Base-by-base conservation (phyloP, 2,888 invertebrate genomes). In the Hirtodrosophila alboralis region DNA sequence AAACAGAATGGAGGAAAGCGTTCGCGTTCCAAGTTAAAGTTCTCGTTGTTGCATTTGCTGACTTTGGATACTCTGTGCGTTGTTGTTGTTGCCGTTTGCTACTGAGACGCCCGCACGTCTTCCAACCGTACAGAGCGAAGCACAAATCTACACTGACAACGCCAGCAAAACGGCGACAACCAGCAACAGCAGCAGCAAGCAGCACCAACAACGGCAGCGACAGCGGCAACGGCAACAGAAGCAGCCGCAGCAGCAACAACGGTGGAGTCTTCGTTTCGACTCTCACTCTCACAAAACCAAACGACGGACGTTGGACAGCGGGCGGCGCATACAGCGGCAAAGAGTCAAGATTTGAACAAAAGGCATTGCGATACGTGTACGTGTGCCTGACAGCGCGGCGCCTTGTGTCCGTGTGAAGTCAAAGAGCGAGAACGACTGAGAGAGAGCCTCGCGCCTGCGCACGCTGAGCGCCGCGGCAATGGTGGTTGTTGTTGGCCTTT, bases 91-190 rank as follows among this genome's bases (percentile, higher is more conserved):
- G 41, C 40, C 52, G 78, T 48, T 40, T 48, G 47, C 38, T 27
- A 31, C 21, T 67, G 37, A 57, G 66, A 75, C 85, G 79, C 78
- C 78, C 83, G 73, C 75, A 79, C 87, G 87, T 86, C 87, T 87
- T 87, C 77, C 75, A 89, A 89, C 90, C 88, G 88, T 84, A 86
- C 89, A 83, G 87, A 88, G 88, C 89, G 90, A 89, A 88, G 89
- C 86, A 88, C 89, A 87, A 90, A 89, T 90, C 87, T 89, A 90
- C 89, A 90, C 90, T 90, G 90, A 90, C 88, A 88, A 88, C 80
- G 76, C 66, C 84, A 75, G 79, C 87, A 73, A 53, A 52, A 26
- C 37, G 34, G 10, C 66, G 40, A 48, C 67, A 61, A 28, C 44
- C 78, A 80, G 79, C 69, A 61, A 56, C 45, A 51, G 36, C 60